A percentile compares a stretch with the other conserved stretches of the same genome.
Conservation (phyloP, 2,113 vertebrate species). For the Phalacrocorax pelagicus region DNA sequence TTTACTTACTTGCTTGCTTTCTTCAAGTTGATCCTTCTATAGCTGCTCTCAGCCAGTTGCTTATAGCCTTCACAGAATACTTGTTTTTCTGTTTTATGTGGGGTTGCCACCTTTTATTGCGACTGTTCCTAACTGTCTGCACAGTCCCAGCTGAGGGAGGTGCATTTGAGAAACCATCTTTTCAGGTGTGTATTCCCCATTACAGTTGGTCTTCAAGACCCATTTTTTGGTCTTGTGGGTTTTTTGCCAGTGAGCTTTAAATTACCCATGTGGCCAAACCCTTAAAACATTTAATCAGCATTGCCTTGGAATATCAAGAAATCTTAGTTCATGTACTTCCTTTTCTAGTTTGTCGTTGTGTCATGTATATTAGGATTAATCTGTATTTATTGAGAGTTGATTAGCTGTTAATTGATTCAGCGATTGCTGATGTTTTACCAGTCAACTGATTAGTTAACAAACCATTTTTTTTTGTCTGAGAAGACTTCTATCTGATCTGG, state of each 20-base stretch:
- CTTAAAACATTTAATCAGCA: neutral
- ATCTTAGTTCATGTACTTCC: neutral
- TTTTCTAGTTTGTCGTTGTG: neutral
- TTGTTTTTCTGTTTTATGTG: accelerated
- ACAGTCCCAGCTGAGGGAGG: neutral
- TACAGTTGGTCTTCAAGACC: accelerated
- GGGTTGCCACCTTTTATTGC: neutral
- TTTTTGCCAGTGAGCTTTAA: neutral
- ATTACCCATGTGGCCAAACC: accelerated
- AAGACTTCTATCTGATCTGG: neutral
- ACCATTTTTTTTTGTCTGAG: neutral
- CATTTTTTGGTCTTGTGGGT: neutral
- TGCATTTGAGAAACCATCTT: neutral
- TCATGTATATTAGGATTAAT: neutral
- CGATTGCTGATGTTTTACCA: neutral
- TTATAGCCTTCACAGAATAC: neutral
- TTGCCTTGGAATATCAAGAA: neutral
- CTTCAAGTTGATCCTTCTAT: accelerated
- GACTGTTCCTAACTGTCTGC: neutral
- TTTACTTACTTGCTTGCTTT: neutral
- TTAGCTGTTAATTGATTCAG: neutral
- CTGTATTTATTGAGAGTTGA: neutral
- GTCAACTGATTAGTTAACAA: neutral
- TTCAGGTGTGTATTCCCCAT: neutral
- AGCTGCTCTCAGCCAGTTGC: neutral